Percentiles rank a stretch among this genome's conserved stretches.
phyloP scores from a whole-genome alignment of 2,113 vertebrate species.

The Hippoglossus stenolepis region DNA sequence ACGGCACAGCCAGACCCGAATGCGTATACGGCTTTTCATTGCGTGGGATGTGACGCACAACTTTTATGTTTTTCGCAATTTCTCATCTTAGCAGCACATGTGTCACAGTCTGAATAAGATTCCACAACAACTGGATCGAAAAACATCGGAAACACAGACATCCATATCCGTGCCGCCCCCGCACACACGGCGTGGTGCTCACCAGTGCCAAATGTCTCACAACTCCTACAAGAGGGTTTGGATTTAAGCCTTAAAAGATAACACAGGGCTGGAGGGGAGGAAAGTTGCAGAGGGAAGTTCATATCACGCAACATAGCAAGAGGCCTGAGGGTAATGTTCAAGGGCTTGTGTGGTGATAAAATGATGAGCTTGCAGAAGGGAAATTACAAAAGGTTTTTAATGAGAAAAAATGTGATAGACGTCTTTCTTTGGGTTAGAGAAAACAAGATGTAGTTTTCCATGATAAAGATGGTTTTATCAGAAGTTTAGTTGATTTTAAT shows the following conservation, averaged over 20 bases:
- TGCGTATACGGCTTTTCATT: conserved; percentile 65
- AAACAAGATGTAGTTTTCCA: neutral
- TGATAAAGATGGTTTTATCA: neutral
- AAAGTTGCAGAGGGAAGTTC: neutral
- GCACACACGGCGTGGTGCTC: conserved; percentile 24
- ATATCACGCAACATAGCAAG: neutral
- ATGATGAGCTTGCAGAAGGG: neutral
- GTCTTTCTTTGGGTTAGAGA: neutral
- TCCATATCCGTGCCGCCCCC: conserved; percentile 35
- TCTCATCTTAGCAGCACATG: conserved; percentile 76
- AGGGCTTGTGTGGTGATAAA: neutral
- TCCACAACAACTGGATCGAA: conserved; percentile 71
- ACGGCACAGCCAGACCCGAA: conserved; percentile 76
- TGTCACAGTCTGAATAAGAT: conserved; percentile 72
- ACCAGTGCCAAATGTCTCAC: conserved; percentile 44
- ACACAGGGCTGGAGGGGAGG: conserved; percentile 5
- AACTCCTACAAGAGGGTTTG: conserved; percentile 23
- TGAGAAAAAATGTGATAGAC: neutral
- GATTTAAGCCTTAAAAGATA: conserved; percentile 36
- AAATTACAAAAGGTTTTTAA: neutral
- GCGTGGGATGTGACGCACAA: conserved; percentile 76
- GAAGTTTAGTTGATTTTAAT: neutral
- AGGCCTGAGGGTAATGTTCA: neutral
- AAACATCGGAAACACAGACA: conserved; percentile 58
- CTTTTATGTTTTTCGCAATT: conserved; percentile 66